phyloP scores from a whole-genome alignment of 2,113 vertebrate genomes.

The Benitochromis conjunctus region DNA sequence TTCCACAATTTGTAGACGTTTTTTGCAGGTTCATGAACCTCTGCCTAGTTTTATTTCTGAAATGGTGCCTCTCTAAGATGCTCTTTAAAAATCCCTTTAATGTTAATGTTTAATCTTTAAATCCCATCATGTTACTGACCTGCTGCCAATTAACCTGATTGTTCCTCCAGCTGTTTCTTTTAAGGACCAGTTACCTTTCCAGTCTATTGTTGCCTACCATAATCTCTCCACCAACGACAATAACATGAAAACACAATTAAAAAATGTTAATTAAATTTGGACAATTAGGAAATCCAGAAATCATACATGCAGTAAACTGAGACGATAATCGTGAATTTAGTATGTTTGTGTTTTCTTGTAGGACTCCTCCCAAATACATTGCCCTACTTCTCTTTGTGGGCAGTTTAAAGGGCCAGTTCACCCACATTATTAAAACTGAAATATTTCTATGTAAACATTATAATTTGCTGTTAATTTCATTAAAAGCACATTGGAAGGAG shows the following conservation, averaged over 20 bases:
- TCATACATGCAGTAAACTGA: neutral
- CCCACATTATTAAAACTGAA: neutral
- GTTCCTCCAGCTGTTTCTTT: neutral
- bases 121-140: neutral
- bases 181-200: accelerated
- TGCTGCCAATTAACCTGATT: neutral
- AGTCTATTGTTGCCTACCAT: neutral
- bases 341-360: too few species aligned
- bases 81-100: neutral
- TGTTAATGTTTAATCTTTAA: too few species aligned
- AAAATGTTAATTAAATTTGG: too few species aligned
- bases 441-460: neutral
- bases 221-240: neutral
- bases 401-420: neutral
- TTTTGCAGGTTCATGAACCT: too few species aligned
- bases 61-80: neutral
- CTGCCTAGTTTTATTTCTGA: neutral
- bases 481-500: neutral
- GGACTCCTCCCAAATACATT: too few species aligned
- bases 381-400: neutral
- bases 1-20: too few species aligned
- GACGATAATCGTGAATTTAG: neutral
- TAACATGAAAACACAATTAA: neutral
- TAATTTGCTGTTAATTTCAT: neutral
- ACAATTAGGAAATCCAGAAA: neutral